Conservation (phyloP, 2,113 vertebrate genomes). For the Actenoides hombroni region DNA sequence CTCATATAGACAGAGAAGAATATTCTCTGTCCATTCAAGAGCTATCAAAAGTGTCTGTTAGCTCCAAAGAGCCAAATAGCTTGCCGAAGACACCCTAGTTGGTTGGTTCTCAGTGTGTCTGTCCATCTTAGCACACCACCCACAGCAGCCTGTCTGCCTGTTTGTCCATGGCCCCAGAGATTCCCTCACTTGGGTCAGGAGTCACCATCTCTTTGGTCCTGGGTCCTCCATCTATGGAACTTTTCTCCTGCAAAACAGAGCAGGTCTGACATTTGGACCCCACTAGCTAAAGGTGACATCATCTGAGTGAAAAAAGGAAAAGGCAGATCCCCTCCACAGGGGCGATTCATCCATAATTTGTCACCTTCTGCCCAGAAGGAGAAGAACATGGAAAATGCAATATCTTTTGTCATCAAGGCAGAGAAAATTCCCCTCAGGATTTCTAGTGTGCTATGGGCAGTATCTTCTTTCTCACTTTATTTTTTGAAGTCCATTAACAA, state of each 20-base stretch:
- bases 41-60: not conserved
- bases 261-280: not conserved
- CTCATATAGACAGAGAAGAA: not conserved
- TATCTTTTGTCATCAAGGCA: not conserved
- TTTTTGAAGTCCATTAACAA: not conserved
- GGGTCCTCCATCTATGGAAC: not conserved
- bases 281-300: not conserved
- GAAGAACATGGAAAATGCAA: not conserved
- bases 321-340: not conserved
- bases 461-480: not conserved
- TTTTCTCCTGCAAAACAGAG: not conserved
- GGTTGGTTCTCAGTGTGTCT: not conserved
- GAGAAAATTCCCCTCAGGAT: not conserved
- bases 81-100: not conserved
- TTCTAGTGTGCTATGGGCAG: not conserved
- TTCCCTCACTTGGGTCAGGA: not conserved
- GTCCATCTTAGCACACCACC: not conserved
- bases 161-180: not conserved
- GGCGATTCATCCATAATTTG: not conserved
- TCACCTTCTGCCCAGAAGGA: not conserved
- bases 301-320: not conserved
- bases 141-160: not conserved
- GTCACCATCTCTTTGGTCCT: not conserved
- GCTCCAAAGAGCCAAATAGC: not conserved
- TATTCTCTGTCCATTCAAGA: not conserved